Percentiles rank a stretch among this genome's conserved stretches.
phyloP scores from a whole-genome alignment of 2,888 invertebrate species.

The Hyles lineata region DNA sequence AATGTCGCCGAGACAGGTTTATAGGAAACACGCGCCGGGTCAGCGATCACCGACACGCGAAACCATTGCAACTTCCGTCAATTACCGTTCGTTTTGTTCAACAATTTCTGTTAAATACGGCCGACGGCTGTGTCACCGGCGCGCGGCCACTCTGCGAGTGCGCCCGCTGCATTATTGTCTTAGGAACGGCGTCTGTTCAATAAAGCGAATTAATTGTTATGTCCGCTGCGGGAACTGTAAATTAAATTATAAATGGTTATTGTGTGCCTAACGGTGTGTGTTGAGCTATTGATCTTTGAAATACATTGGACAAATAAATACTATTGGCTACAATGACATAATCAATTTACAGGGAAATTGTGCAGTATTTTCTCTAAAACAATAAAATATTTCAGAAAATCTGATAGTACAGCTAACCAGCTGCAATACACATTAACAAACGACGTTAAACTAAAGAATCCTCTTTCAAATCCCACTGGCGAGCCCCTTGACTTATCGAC shows the following conservation, averaged over 20 bases:
- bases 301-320: not conserved
- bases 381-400: not conserved
- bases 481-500: no score
- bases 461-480: no score
- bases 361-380: not conserved
- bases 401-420: no score
- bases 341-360: not conserved
- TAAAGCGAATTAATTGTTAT: slow-evolving; percentile 17
- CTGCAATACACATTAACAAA: no score
- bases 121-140: slow-evolving; percentile 11
- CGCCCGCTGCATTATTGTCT: not conserved
- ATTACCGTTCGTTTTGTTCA: slow-evolving; percentile 28
- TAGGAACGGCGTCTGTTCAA: not conserved
- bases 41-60: slow-evolving; percentile 29
- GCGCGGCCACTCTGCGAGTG: not conserved
- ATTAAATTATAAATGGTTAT: slow-evolving; percentile 5
- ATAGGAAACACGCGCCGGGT: slow-evolving; percentile 29
- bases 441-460: no score
- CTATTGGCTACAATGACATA: not conserved
- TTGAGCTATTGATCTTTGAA: not conserved
- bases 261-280: not conserved
- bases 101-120: slow-evolving; percentile 21
- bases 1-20: slow-evolving; percentile 30
- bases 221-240: not conserved
- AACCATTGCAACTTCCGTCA: slow-evolving; percentile 30